Conservation (phyloP, 2,113 vertebrate genomes). For the Corythoichthys intestinalis region DNA sequence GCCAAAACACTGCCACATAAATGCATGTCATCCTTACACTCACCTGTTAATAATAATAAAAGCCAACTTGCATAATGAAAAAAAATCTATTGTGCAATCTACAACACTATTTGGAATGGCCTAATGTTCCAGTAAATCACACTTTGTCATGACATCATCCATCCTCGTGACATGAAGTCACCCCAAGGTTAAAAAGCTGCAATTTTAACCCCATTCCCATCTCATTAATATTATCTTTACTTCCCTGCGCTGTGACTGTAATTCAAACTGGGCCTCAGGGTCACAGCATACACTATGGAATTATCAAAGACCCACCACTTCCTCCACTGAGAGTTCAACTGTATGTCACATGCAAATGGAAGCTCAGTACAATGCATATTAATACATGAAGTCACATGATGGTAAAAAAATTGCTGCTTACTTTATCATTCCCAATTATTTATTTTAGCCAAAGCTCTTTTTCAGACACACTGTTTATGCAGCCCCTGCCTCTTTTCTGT, state of each 20-base stretch:
- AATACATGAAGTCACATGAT: background rate
- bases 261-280: background rate
- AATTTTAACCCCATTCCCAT: background rate
- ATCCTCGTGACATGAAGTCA: background rate
- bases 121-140: background rate
- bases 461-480: too few relatives aligned
- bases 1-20: too few relatives aligned
- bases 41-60: background rate
- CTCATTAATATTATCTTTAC: background rate
- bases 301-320: background rate
- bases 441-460: background rate
- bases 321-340: background rate
- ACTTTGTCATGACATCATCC: background rate
- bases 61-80: background rate
- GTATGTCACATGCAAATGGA: background rate
- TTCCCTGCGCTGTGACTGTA: background rate
- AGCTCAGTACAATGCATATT: background rate
- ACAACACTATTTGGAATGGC: background rate
- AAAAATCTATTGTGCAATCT: background rate
- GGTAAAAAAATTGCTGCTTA: background rate
- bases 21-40: background rate
- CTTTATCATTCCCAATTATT: background rate
- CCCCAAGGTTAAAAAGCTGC: background rate
- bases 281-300: background rate
- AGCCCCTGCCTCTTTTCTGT: too few relatives aligned